Base-by-base conservation (phyloP, 2,888 invertebrate genomes). In the Bellardia bayeri region DNA sequence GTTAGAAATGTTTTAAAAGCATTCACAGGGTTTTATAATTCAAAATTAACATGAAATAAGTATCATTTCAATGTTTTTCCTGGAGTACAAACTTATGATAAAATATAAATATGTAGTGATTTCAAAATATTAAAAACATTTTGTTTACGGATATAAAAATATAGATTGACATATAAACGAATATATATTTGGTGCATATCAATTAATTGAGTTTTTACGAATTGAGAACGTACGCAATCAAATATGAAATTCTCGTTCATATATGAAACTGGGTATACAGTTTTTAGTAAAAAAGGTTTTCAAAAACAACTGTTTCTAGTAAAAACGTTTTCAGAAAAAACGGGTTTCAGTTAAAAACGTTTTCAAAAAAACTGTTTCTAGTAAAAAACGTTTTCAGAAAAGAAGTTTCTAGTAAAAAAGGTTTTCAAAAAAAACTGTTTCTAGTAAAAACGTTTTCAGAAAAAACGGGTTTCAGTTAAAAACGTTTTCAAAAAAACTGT, bases 31-130 rank as follows among this genome's bases (percentile, higher is more conserved):
- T 1, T 13, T 51, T 51, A 51, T n/a, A 6, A 23, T 56, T 23
- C 54, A 13, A 14, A 37, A 37, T 37, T 58, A 30, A 58, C 14
- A 14, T 37, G 13, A 61, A 14, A 14, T 7, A 37, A 37, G 37
- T 51, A 30, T 61, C 5, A 33, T 40, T 3, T 71, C 69, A 69
- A 80, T 71, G 80, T 23, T 40, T 61, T 80, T 80, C 79, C 79
- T 69, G 79, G 8, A 79, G 16, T 69, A 23, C 51, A 40, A 58
- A 49, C 14, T 16, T 37, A 7, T 23, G 3, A 56, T 56, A 5
- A n/a, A 16, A 40, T 33, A 13, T 11, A 45, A 3, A 45, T 45
- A 11, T 33, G 33, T 37, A 37, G 37, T 56, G 45, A 45, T 54
- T 51, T 51, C 51, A 51, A 51, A 51, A 51, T 51, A n/a, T 51